Base-by-base conservation (phyloP, 2,888 invertebrate species). In the Neoaliturus tenellus region DNA sequence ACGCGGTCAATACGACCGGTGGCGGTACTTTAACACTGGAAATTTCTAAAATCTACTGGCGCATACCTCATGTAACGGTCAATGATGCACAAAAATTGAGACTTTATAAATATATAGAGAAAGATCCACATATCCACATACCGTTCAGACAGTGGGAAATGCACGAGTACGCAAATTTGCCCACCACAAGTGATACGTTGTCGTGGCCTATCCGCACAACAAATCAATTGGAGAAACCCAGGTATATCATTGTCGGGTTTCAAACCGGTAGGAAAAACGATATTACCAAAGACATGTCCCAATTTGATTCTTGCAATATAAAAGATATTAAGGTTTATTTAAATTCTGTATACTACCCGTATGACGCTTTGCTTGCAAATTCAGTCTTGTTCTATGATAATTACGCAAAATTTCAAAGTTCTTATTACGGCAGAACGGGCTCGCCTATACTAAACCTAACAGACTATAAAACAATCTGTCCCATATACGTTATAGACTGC, bases 331-430 rank as follows among this genome's bases (percentile, higher is more conserved):
- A 55, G n/a, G 33, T 51, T 80, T 80, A 55, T 28, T 51, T 80
- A 25, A 80, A 80, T 28, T 80, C 80, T 55, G 31, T 31, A n/a
- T 51, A n/a, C 80, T 80, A 20, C 51, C 80, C 55, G 20, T 80
- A 80, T 17, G 80, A 80, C n/a, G 41, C 67, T n/a, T 39, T 81
- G 8, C 35, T 41, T 23, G 81, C 69, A 20, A 48, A 81, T 31
- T 17, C 25, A 14, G 25, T 14, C 25, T 25, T 55, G 6, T 41
- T 81, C n/a, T 67, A 81, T 31, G 25, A 58, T 20, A 62, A 35
- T 35, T 81, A 67, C 67, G 8, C 3, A 12, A 14, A 67, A 20
- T 81, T 81, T 62, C 81, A 55, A 31, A 6, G 6, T 17, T 55
- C 81, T 14, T 80, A 80, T 17, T 81, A 80, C 44, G 44, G 25